Conservation (phyloP, 2,113 vertebrate species). For the Actinemys pallida region DNA sequence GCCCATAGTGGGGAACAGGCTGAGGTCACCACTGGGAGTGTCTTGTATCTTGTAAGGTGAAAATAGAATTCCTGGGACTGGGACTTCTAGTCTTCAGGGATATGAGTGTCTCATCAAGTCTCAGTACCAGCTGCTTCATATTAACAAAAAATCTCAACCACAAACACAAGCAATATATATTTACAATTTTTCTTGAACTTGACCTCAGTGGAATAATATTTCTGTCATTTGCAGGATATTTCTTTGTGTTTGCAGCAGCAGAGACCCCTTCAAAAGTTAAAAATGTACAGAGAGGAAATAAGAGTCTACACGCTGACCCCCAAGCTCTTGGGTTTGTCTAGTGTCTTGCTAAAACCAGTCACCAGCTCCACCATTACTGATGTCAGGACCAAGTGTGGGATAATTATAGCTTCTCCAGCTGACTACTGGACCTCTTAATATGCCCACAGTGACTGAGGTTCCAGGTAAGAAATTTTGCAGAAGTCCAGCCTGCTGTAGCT, state of each 20-base stretch:
- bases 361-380: not conserved
- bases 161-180: not conserved
- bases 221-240: not conserved
- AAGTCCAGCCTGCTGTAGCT: not conserved
- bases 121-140: slow-evolving; percentile 9
- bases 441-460: not conserved
- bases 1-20: slow-evolving; percentile 13
- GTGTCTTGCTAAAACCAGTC: slow-evolving; percentile 1
- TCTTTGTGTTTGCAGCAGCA: not conserved
- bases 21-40: not conserved
- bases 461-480: not conserved
- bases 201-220: not conserved
- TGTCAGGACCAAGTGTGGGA: not conserved
- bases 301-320: not conserved
- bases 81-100: not conserved
- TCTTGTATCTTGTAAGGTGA: slow-evolving; percentile 34
- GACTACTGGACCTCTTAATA: not conserved
- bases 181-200: not conserved
- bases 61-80: not conserved
- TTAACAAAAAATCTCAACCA: not conserved
- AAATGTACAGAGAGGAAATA: not conserved
- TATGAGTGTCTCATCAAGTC: not conserved
- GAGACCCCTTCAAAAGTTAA: not conserved
- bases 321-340: not conserved
- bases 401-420: not conserved